Base-by-base conservation (phyloP, 2,888 invertebrate genomes). In the Dolichopus griseipennis region DNA sequence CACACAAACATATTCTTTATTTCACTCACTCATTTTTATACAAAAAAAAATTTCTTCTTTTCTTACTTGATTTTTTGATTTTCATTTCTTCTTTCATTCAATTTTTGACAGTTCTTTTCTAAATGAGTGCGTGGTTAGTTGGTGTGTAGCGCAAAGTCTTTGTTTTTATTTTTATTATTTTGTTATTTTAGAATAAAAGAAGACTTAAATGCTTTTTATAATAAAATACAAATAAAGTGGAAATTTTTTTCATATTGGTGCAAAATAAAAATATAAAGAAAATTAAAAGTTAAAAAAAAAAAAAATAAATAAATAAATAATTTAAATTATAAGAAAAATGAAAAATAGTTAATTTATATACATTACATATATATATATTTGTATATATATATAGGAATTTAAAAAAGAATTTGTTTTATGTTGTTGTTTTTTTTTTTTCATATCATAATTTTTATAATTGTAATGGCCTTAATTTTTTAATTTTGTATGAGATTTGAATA, bases 91-190 rank as follows among this genome's bases (percentile, higher is more conserved):
- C 27, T 27, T n/a, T n/a, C n/a, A 12, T 37, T 10, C 2, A 5
- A 37, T 37, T 37, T 43, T 52, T 52, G 52, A 52, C 52, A 52
- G 52, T 52, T 52, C 15, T 41, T 41, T 41, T 12, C 18, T 52
- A 52, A 52, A 52, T 52, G 52, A 52, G 52, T 52, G 52, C 52
- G 52, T 52, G 52, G 15, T 52, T 18, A 18, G 52, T 52, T 52
- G n/a, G 18, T 52, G 52, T 52, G 18, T 18, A 52, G 15, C 52
- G 52, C 52, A 52, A 12, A 2, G 6, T 18, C 6, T 52, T 52
- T 52, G 52, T 52, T 52, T 52, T 52, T 52, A 52, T 52, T 52
- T 52, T 52, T 52, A 52, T 52, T 52, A 52, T 52, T 52, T 52
- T 41, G 41, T 41, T 52, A 52, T 52, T 52, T 52, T 52, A 52